These are phyloP conservation scores for Papilio helenus DNA, from an alignment of 1,140 invertebrate species.

Conservation along the genomic window DNA sequence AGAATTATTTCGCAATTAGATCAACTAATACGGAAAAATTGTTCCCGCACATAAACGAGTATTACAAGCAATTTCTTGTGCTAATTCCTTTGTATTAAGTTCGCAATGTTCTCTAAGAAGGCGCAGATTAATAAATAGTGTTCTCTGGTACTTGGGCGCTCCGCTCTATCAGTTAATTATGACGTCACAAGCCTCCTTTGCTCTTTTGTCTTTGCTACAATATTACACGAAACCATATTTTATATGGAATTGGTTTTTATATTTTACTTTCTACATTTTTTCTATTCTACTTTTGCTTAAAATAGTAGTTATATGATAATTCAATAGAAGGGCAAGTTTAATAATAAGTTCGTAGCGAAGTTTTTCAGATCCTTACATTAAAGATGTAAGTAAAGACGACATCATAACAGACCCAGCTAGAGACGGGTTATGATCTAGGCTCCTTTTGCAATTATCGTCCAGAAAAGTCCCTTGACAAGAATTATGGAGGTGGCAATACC, in stretches of 20 bases:
- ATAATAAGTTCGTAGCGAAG: no score
- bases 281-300: background rate
- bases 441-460: no score
- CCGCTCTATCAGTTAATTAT: conserved; percentile 1
- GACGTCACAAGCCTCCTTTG: background rate
- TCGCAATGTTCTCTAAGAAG: background rate
- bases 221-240: background rate
- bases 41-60: background rate
- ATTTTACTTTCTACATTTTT: background rate
- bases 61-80: conserved; percentile 5
- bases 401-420: no score
- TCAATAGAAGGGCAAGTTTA: no score
- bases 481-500: no score
- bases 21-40: background rate
- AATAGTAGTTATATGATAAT: no score
- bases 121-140: conserved; percentile 9
- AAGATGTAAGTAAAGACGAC: no score
- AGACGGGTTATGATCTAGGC: no score
- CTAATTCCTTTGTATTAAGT: conserved; percentile 14
- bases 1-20: background rate
- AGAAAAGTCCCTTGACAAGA: no score
- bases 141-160: background rate
- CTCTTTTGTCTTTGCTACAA: conserved; percentile 14
- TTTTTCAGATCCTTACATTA: no score
- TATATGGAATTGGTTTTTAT: background rate